Percentiles rank a stretch among this genome's conserved stretches.
phyloP scores from a whole-genome alignment of 2,113 vertebrate species.

The Alethe castanea region DNA sequence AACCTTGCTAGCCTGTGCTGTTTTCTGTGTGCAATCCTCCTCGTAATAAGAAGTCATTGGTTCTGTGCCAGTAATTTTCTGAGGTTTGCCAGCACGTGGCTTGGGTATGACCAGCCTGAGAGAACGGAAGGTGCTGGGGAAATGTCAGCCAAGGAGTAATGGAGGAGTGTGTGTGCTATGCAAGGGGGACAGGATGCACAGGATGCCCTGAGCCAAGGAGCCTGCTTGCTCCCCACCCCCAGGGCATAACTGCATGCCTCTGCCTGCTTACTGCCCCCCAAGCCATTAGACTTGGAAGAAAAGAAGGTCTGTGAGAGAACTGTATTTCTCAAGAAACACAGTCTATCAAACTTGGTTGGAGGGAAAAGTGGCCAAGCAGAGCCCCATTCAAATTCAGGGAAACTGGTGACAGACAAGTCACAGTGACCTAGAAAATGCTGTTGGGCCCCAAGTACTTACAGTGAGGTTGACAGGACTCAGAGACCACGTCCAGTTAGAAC shows the following conservation, averaged over 20 bases:
- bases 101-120: neutral
- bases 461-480: neutral
- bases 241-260: neutral
- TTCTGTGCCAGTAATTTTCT: neutral
- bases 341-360: neutral
- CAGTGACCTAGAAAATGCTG: neutral
- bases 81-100: neutral
- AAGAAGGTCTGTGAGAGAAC: neutral
- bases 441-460: neutral
- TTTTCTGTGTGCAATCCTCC: neutral
- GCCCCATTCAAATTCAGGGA: neutral
- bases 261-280: neutral
- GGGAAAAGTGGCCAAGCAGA: neutral
- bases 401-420: neutral
- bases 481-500: rapidly evolving
- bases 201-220: neutral
- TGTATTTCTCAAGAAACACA: neutral
- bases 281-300: neutral
- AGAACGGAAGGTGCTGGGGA: neutral
- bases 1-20: neutral
- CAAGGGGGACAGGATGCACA: rapidly evolving
- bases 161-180: neutral
- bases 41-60: neutral
- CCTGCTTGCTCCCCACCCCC: neutral
- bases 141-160: slow-evolving; percentile 19